Conservation (phyloP, 2,888 invertebrate genomes). For the Ctenicera cuprea region DNA sequence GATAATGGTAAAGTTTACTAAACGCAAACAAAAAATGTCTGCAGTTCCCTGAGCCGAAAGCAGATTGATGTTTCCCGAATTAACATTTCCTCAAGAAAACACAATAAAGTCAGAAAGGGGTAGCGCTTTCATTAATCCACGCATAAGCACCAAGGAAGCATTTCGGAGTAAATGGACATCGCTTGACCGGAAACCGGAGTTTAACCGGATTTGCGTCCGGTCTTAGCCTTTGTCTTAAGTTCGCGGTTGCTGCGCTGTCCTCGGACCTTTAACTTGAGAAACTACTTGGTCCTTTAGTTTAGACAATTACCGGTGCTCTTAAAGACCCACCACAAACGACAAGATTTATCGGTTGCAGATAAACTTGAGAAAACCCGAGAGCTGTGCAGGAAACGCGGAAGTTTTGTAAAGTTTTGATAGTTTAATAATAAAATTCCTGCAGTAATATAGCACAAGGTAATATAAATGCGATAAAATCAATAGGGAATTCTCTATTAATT, state of each 20-base stretch:
- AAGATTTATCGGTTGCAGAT: slow-evolving; percentile 46
- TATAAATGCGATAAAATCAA: slow-evolving; percentile 62
- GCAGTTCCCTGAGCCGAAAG: neutral
- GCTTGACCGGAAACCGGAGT: slow-evolving; percentile 66
- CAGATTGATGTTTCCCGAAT: slow-evolving; percentile 8
- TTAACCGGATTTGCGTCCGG: slow-evolving; percentile 64
- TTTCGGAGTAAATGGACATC: slow-evolving; percentile 51
- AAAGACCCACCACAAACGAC: slow-evolving; percentile 39
- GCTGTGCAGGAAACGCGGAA: slow-evolving; percentile 12
- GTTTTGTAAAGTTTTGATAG: slow-evolving; percentile 16
- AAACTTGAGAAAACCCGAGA: slow-evolving; percentile 23
- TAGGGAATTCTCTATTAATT: slow-evolving; percentile 68
- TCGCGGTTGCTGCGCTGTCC: slow-evolving; percentile 58
- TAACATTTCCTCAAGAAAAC: slow-evolving; percentile 8
- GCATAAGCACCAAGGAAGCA: slow-evolving; percentile 42
- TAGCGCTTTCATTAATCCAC: slow-evolving; percentile 47
- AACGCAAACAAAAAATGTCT: too few species aligned
- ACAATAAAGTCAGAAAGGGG: slow-evolving; percentile 14
- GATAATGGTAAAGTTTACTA: neutral
- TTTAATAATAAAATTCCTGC: neutral
- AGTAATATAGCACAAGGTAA: neutral
- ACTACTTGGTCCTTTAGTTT: slow-evolving; percentile 56
- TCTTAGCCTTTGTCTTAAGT: slow-evolving; percentile 66
- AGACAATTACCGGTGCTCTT: slow-evolving; percentile 59
- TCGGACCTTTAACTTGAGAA: slow-evolving; percentile 61